Evolutionary conservation across 2,888 invertebrate species (phyloP), one percentile per base, ranked within the genome.

Genomic region (Petrolisthes cinctipes): DNA sequence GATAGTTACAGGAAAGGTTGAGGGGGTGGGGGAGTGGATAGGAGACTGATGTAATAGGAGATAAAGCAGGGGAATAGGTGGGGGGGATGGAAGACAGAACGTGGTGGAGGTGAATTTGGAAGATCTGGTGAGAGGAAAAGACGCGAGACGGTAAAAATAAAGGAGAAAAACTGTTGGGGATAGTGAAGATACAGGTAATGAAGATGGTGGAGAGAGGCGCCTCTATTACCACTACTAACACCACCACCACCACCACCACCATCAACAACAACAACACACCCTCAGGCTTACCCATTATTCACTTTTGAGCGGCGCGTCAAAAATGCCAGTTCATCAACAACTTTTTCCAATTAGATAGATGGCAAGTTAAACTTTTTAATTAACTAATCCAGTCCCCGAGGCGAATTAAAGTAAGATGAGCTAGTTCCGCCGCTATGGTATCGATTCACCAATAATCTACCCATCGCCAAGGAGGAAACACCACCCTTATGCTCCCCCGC

Each of bases 351-450:
- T 86, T 86, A 86, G 86, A 86, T 86, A 86, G 86, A 86, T 86
- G 86, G 86, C 82, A 86, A 86, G 86, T 86, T 86, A 81, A 82
- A 86, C 86, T 86, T 86, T 86, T 86, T 86, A 86, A 86, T 86
- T 86, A 86, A 86, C 86, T 86, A 86, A 86, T 86, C 86, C 82
- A 82, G 86, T 68, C 86, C 86, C 82, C 82, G 56, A 78, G 86
- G 86, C n/a, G 79, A 86, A 86, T 86, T 86, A 82, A 86, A 86
- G 82, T 68, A 66, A 75, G 82, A 86, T 68, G 86, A 86, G 86
- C 82, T 76, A 86, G 86, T 86, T 82, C 82, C 82, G 23, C 56
- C 78, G 86, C 82, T 82, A 83, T 82, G 78, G 61, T 86, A 82
- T 86, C 75, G 86, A 86, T 86, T 86, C 86, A 7, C 53, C 86